Base-by-base conservation (phyloP, 2,113 vertebrate species). In the Mirza zaza region DNA sequence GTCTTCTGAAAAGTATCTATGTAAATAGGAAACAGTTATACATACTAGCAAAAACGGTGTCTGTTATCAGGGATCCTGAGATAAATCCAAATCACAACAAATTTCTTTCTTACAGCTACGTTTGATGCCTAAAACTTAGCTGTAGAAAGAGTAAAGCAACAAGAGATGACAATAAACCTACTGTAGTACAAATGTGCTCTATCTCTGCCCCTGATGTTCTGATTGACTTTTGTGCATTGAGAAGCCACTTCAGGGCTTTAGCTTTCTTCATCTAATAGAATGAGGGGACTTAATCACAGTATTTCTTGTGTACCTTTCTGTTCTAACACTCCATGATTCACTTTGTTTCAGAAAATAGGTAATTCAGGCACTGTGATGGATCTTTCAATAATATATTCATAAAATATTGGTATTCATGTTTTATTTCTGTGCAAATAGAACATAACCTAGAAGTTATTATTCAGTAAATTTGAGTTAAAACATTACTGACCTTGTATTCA, bases 381-480 rank as follows among this genome's bases (percentile, higher is more conserved):
- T 97, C 81, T 93, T 98, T 94, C 90, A 95, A 98, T 96, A 95
- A 88, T 76, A 50, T 39, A 82, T 94, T 32, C 18, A 23, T 95
- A 50, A 84, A 93, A 90, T 91, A 12, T 96, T 96, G 77, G 96
- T 97, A 83, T 96, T 89, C 57, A 23, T 96, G 79, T 63, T 77
- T 90, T 34, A 23, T 97, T 97, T 90, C 39, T 94, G 15, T 32
- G 63, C 95, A 97, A 98, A 97, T 85, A 90, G 96, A 87, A 61
- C 92, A 29, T 36, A 87, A 57, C 2, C 8, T 59, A 27, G 34
- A 96, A 96, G 13, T 45, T 84, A 96, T 97, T 98, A 95, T 97
- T 97, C 90, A 98, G 73, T 87, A 84, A 88, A 96, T 95, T 96
- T 87, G 84, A 97, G 59, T 94, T 92, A 97, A 98, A 97, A 52